Conservation (phyloP, 2,888 invertebrate genomes). For the Alloscopus bannaensis region DNA sequence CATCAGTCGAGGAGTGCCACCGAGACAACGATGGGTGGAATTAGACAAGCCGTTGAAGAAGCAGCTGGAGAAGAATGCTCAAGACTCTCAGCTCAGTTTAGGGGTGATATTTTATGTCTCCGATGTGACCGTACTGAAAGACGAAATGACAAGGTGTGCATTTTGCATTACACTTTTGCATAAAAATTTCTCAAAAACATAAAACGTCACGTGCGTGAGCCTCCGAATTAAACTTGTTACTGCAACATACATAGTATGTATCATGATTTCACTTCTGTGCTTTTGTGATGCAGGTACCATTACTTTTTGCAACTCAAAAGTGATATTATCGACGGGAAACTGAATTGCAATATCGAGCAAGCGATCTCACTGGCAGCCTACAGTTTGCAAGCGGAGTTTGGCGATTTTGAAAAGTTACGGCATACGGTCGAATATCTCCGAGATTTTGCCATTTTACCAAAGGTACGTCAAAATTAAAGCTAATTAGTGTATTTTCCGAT, state of each 20-base stretch:
- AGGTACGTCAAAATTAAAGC: slow-evolving; percentile 83
- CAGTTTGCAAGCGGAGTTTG: slow-evolving; percentile 97
- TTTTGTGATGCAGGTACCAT: slow-evolving; percentile 82
- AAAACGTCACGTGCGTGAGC: too few relatives aligned
- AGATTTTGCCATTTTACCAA: slow-evolving; percentile 93
- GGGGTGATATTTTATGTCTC: slow-evolving; percentile 97
- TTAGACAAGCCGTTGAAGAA: slow-evolving; percentile 94
- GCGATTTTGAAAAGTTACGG: slow-evolving; percentile 91
- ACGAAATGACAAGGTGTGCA: slow-evolving; percentile 89
- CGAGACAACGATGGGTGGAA: slow-evolving; percentile 90
- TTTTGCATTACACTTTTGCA: slow-evolving; percentile 9
- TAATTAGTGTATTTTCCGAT: too few relatives aligned
- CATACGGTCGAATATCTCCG: slow-evolving; percentile 94
- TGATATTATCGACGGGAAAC: slow-evolving; percentile 94
- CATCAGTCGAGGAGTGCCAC: slow-evolving; percentile 74
- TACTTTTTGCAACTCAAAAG: slow-evolving; percentile 96
- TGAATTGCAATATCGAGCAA: slow-evolving; percentile 92
- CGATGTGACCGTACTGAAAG: slow-evolving; percentile 90
- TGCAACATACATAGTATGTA: slow-evolving; percentile 2
- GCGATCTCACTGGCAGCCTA: slow-evolving; percentile 94
- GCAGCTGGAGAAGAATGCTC: slow-evolving; percentile 95
- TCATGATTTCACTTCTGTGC: neutral
- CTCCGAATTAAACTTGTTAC: neutral
- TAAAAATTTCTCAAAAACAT: too few relatives aligned
- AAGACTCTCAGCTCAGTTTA: slow-evolving; percentile 88